phyloP scores from a whole-genome alignment of 2,888 invertebrate genomes.

The Agonopterix alstromeriana region DNA sequence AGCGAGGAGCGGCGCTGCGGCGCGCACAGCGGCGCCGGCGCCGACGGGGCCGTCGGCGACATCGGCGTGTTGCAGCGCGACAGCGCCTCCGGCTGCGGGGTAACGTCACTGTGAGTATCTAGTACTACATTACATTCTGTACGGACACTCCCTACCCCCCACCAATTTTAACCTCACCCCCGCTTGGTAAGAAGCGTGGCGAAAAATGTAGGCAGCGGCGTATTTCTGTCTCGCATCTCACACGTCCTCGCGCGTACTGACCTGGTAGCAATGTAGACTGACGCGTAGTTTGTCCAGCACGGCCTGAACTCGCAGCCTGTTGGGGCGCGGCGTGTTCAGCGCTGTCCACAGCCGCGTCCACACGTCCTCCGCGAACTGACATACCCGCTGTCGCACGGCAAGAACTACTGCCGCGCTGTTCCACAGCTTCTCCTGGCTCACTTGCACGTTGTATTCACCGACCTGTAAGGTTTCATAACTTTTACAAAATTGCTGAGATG shows the following conservation, averaged over 20 bases:
- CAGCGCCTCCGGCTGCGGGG: constrained; percentile 84
- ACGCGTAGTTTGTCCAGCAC: constrained; percentile 87
- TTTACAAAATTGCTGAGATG: too few species aligned
- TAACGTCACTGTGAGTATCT: too few species aligned
- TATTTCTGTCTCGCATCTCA: too few species aligned
- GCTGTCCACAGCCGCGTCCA: constrained; percentile 90
- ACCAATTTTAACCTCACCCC: too few species aligned
- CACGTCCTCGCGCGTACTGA: constrained; percentile 18
- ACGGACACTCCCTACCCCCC: too few species aligned
- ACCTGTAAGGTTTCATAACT: constrained; percentile 28
- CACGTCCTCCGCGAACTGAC: constrained; percentile 88
- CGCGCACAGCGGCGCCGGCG: constrained; percentile 29
- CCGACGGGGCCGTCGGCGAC: constrained; percentile 77
- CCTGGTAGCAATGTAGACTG: constrained; percentile 89
- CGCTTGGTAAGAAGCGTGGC: too few species aligned
- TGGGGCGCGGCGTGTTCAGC: constrained; percentile 61
- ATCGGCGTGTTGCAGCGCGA: constrained; percentile 91
- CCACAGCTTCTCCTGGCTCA: constrained; percentile 86
- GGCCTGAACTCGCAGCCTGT: constrained; percentile 78
- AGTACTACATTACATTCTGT: too few species aligned
- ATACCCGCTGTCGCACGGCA: constrained; percentile 88
- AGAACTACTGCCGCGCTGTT: constrained; percentile 89
- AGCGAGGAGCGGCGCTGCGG: constrained; percentile 58
- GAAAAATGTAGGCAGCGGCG: too few species aligned
- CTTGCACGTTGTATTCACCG: constrained; percentile 75